These are phyloP conservation scores for Cydia fagiglandana DNA, from an alignment of 1,140 invertebrate genomes.

Conservation along the genomic window DNA sequence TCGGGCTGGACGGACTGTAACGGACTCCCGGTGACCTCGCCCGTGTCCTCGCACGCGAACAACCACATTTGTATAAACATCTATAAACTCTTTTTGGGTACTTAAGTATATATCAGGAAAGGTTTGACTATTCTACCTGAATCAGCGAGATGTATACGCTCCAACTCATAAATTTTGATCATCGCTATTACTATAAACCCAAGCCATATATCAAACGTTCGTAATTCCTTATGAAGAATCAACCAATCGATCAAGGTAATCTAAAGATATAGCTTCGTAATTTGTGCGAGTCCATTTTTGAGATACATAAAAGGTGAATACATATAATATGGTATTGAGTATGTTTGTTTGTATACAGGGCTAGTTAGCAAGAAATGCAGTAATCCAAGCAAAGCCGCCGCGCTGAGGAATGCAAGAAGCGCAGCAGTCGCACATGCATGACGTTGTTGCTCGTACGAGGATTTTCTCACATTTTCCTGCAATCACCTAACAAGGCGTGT, in stretches of 20 bases:
- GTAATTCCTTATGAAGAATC: background rate
- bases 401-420: conserved; percentile 62
- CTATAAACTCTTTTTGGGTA: background rate
- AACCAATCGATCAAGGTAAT: background rate
- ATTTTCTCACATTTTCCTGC: conserved; percentile 76
- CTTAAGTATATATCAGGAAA: background rate
- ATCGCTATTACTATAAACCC: background rate
- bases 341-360: background rate
- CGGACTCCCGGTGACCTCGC: conserved; percentile 64
- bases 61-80: conserved; percentile 17
- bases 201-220: background rate
- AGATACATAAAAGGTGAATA: background rate
- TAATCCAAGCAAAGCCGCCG: conserved; percentile 42
- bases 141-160: background rate
- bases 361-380: conserved; percentile 40
- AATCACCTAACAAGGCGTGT: conserved; percentile 68
- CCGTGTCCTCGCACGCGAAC: conserved; percentile 65
- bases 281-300: background rate
- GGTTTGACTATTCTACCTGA: background rate
- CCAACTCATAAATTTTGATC: background rate
- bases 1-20: conserved; percentile 59
- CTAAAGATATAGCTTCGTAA: background rate
- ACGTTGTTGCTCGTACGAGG: conserved; percentile 49
- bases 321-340: no score
- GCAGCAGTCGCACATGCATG: conserved; percentile 44